Conservation (phyloP, 2,113 vertebrate species). For the Cololabis saira region DNA sequence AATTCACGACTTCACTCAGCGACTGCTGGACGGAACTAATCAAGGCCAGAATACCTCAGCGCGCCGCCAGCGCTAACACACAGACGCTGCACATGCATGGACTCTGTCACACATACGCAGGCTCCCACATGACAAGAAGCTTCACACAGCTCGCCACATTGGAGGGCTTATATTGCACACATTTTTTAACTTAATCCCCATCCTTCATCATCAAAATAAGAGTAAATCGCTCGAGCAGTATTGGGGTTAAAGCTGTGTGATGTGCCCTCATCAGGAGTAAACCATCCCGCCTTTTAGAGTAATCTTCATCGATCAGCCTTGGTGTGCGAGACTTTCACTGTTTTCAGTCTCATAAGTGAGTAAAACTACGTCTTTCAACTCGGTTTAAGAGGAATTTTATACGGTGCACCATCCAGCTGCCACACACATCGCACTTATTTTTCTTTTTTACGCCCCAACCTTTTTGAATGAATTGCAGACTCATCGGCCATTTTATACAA, state of each 20-base stretch:
- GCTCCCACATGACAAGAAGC: slow-evolving; percentile 18
- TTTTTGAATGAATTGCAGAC: too few species aligned
- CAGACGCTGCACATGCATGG: slow-evolving; percentile 25
- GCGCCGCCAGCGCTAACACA: slow-evolving; percentile 64
- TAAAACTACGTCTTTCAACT: too few species aligned
- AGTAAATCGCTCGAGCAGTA: slow-evolving; percentile 6
- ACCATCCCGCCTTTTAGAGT: not conserved
- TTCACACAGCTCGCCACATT: slow-evolving; percentile 42
- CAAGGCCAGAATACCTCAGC: slow-evolving; percentile 65
- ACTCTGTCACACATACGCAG: slow-evolving; percentile 12
- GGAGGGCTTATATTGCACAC: slow-evolving; percentile 37
- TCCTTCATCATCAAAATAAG: slow-evolving; percentile 13
- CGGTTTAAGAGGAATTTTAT: too few species aligned
- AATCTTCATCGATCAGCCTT: too few species aligned
- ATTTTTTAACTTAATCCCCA: slow-evolving; percentile 17
- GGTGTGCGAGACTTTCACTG: too few species aligned
- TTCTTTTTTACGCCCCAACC: too few species aligned
- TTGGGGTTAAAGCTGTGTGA: not conserved
- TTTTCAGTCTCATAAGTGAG: too few species aligned
- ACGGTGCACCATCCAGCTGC: too few species aligned
- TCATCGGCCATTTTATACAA: too few species aligned
- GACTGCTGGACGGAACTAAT: slow-evolving; percentile 67
- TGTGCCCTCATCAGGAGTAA: slow-evolving; percentile 3
- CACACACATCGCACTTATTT: too few species aligned
- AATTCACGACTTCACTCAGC: slow-evolving; percentile 67